Percentiles rank a stretch among this genome's conserved stretches.
These are phyloP conservation scores for Toxotes chatareus DNA, from an alignment of 2,113 vertebrate genomes.

Conservation along the genomic window DNA sequence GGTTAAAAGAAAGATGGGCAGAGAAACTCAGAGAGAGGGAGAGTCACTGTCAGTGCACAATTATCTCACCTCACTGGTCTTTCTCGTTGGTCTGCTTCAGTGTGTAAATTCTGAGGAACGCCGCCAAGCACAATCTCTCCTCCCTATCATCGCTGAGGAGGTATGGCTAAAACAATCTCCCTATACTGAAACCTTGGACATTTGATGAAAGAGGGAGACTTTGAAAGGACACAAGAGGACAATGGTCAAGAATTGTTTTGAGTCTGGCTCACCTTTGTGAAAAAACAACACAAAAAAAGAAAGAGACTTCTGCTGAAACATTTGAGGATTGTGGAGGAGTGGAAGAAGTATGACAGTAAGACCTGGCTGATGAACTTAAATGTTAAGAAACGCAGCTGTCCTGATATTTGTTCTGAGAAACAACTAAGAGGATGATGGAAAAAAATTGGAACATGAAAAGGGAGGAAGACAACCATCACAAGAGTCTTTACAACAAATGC, in stretches of 20 bases:
- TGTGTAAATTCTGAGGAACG: conserved; percentile 63
- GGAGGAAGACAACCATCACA: conserved; percentile 14
- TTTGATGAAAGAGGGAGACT: conserved; percentile 22
- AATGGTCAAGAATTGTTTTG: neutral
- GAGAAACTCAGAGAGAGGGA: conserved; percentile 31
- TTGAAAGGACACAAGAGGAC: conserved; percentile 1
- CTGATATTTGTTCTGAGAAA: conserved; percentile 28
- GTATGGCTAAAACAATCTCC: conserved; percentile 36
- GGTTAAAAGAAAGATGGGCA: conserved; percentile 43
- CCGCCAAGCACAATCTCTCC: conserved; percentile 39
- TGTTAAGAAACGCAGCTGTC: conserved; percentile 8
- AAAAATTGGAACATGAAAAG: conserved; percentile 33
- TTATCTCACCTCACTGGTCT: conserved; percentile 83
- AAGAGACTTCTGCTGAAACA: conserved; percentile 2
- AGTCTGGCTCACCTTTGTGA: neutral
- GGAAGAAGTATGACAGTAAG: neutral
- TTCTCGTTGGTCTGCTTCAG: conserved; percentile 80
- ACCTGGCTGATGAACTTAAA: conserved; percentile 16
- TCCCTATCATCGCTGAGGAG: conserved; percentile 45
- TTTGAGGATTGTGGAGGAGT: conserved; percentile 34
- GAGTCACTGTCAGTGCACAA: conserved; percentile 62
- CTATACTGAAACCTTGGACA: conserved; percentile 29
- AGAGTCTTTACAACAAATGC: neutral
- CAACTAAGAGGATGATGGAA: conserved; percentile 16
- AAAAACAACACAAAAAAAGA: conserved; percentile 10